A percentile compares a stretch with the other conserved stretches of the same genome.
Conservation (phyloP, 2,797 vertebrate species). For the Sylvilagus floridanus region DNA sequence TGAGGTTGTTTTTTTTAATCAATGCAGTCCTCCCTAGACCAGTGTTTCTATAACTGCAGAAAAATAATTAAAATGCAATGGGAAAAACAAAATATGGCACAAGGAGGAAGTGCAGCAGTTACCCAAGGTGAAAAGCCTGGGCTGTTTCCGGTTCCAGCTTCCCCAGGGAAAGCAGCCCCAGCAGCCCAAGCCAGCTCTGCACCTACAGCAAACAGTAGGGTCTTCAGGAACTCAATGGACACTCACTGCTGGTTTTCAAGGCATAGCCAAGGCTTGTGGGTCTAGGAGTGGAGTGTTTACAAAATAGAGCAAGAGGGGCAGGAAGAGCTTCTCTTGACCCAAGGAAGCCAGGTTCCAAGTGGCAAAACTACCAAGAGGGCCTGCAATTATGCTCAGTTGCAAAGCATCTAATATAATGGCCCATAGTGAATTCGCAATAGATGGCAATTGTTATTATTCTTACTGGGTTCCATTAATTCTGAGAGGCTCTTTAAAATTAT, state of each 20-base stretch:
- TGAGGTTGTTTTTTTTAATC: background rate
- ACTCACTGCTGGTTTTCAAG: background rate
- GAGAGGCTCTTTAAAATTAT: background rate
- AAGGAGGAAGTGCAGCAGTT: background rate
- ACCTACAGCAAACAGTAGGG: background rate
- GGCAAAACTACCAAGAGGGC: slow-evolving; percentile 31
- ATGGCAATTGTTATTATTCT: background rate
- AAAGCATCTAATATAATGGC: slow-evolving; percentile 27
- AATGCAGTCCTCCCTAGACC: background rate
- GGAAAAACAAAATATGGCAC: background rate
- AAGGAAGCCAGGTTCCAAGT: background rate
- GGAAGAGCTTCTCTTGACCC: background rate
- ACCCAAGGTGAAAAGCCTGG: background rate
- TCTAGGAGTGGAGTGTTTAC: slow-evolving; percentile 21
- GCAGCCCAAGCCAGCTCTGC: background rate
- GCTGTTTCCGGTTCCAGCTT: background rate
- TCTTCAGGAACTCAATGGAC: background rate
- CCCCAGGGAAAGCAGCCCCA: background rate
- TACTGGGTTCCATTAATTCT: background rate
- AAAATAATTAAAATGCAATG: background rate
- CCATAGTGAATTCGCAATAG: background rate
- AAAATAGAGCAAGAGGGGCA: background rate
- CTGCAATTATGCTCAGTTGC: background rate
- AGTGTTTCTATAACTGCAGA: background rate
- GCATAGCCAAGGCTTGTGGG: background rate